Percentiles rank a stretch among this genome's conserved stretches.
These are phyloP conservation scores for Ictalurus furcatus DNA, from an alignment of 2,113 vertebrate genomes.

Conservation along the genomic window DNA sequence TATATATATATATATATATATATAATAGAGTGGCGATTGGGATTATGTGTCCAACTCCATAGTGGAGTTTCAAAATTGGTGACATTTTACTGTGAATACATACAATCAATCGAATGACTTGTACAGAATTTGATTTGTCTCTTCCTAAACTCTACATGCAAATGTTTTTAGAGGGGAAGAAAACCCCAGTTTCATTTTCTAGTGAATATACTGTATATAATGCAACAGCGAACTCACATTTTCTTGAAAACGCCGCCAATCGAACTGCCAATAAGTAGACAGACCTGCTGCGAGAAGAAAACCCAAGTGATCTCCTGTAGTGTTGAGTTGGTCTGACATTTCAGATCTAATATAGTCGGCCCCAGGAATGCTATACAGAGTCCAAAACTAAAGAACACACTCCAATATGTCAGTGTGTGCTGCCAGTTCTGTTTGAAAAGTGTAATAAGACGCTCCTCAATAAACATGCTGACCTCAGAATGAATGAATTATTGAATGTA, in stretches of 20 bases:
- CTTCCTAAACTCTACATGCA: not conserved
- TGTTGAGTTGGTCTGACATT: slow-evolving; percentile 91
- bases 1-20: no score
- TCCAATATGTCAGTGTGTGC: slow-evolving; percentile 95
- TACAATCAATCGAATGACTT: not conserved
- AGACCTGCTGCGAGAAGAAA: slow-evolving; percentile 95
- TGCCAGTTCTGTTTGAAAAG: slow-evolving; percentile 87
- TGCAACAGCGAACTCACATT: slow-evolving; percentile 78
- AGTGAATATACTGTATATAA: not conserved
- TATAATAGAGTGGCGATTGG: not conserved
- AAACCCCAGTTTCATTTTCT: not conserved
- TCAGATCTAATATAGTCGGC: slow-evolving; percentile 92
- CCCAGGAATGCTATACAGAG: slow-evolving; percentile 95
- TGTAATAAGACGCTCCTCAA: slow-evolving; percentile 80
- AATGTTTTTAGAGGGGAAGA: not conserved
- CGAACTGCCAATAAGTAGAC: slow-evolving; percentile 89
- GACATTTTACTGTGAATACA: not conserved
- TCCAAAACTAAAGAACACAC: slow-evolving; percentile 96
- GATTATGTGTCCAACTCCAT: not conserved
- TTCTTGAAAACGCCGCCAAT: slow-evolving; percentile 86
- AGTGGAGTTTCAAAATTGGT: not conserved
- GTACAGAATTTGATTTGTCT: not conserved
- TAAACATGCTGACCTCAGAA: slow-evolving; percentile 72
- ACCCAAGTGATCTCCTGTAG: slow-evolving; percentile 94
- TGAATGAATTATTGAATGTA: not conserved